Base-by-base conservation (phyloP, 2,797 vertebrate genomes). In the Synanceia verrucosa region DNA sequence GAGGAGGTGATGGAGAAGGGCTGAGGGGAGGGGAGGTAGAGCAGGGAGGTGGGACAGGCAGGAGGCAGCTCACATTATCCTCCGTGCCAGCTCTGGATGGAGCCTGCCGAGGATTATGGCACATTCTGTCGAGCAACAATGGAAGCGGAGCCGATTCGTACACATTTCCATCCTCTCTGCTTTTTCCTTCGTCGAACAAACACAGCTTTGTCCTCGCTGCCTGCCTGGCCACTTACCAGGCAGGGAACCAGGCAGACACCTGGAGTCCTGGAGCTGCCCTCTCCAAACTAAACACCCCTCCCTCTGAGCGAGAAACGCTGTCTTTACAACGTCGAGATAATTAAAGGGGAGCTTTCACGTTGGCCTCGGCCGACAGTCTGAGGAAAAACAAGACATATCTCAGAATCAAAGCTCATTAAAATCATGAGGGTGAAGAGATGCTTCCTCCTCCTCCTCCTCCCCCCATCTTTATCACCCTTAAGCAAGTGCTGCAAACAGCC, bases 61-160 rank as follows among this genome's bases (percentile, higher is more conserved):
- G 87, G 82, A 85, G 86, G 87, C 85, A 77, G 86, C 85, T 84
- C 87, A 86, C 81, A 87, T 88, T 89, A 89, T 91, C 83, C 88
- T 90, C 70, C 3, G 66, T 92, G 90, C 90, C 91, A 92, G 84
- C 90, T 92, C 94, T 89, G 92, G 93, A 93, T 92, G 93, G 91
- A 93, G 92, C 92, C 94, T 93, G 93, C 89, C 86, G 92, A 92
- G 94, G 94, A 95, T 95, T 95, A 94, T 87, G 92, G 91, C 93
- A 93, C 93, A 91, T 95, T 94, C 86, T 93, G 93, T 83, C 90
- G 86, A 84, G 93, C 92, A 93, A 96, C 94, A 95, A 95, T 95
- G 88, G 94, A 85, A 91, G 89, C 88, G 76, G 86, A 69, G 87
- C 83, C 59, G 81, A 88, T 88, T 89, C 84, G 86, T 89, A 88